phyloP scores from a whole-genome alignment of 1,140 invertebrate species.

The Phortica variegata region DNA sequence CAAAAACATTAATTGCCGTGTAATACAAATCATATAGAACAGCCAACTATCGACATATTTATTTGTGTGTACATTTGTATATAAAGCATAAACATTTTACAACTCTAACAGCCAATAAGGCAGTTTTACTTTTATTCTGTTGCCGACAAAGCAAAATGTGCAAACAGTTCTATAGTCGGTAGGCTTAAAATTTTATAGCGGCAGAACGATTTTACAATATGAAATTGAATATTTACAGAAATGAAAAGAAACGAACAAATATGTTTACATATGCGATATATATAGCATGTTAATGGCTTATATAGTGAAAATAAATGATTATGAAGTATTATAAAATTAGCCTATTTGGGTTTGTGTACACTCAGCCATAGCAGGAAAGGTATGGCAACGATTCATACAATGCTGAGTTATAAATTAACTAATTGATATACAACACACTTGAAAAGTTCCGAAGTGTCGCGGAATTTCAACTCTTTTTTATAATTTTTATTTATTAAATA shows the following conservation, averaged over 20 bases:
- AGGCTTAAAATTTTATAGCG: constrained; percentile 22
- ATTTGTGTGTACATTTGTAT: constrained; percentile 2
- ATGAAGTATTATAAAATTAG: too few relatives aligned
- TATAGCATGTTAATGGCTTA: neutral
- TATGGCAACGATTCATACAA: constrained; percentile 23
- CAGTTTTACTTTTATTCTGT: too few relatives aligned
- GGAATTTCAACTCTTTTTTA: too few relatives aligned
- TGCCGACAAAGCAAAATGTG: constrained; percentile 43
- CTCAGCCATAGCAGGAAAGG: too few relatives aligned
- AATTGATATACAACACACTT: too few relatives aligned
- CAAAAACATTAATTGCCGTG: neutral
- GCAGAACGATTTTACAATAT: constrained; percentile 25
- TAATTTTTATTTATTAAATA: too few relatives aligned
- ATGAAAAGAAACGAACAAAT: constrained; percentile 26
- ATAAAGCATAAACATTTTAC: neutral
- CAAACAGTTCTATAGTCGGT: constrained; percentile 26
- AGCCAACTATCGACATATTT: constrained; percentile 11
- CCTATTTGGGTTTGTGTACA: too few relatives aligned
- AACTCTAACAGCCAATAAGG: too few relatives aligned
- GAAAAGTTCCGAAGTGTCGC: too few relatives aligned
- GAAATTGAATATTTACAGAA: constrained; percentile 15
- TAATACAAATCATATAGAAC: neutral
- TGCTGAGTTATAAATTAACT: constrained; percentile 36
- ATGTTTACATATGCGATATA: neutral
- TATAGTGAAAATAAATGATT: constrained; percentile 8